A percentile compares a stretch with the other conserved stretches of the same genome.
Conservation (phyloP, 2,888 invertebrate species). For the Mechanitis mazaeus region DNA sequence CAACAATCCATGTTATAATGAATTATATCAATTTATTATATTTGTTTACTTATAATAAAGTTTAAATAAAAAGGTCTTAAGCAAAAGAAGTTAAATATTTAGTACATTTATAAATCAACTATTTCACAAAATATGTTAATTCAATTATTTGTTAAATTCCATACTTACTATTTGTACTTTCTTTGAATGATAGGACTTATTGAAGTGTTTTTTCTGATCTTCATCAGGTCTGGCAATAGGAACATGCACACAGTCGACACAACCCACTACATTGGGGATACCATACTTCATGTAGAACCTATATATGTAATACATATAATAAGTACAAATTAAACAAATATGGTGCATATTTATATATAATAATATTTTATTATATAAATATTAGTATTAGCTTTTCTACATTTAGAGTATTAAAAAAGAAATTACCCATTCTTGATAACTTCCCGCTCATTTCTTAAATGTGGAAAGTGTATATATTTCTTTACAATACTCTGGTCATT, state of each 20-base stretch:
- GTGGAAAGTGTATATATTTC: conserved; percentile 68
- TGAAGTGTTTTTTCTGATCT: conserved; percentile 64
- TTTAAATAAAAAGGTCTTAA: no score
- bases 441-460: conserved; percentile 60
- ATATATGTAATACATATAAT: conserved; percentile 14
- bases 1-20: no score
- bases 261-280: conserved; percentile 63
- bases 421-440: conserved; percentile 56
- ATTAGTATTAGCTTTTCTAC: neutral
- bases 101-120: no score
- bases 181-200: conserved; percentile 68
- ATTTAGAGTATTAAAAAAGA: neutral
- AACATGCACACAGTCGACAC: conserved; percentile 65
- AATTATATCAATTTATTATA: no score
- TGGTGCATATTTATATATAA: neutral
- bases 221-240: conserved; percentile 63
- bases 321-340: neutral
- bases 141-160: neutral
- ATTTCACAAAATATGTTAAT: no score
- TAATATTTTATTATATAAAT: neutral
- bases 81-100: no score
- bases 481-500: conserved; percentile 60
- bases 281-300: conserved; percentile 70
- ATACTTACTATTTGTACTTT: conserved; percentile 67
- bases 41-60: no score